phyloP scores from a whole-genome alignment of 1,140 invertebrate species.

The Holotrichia oblita region DNA sequence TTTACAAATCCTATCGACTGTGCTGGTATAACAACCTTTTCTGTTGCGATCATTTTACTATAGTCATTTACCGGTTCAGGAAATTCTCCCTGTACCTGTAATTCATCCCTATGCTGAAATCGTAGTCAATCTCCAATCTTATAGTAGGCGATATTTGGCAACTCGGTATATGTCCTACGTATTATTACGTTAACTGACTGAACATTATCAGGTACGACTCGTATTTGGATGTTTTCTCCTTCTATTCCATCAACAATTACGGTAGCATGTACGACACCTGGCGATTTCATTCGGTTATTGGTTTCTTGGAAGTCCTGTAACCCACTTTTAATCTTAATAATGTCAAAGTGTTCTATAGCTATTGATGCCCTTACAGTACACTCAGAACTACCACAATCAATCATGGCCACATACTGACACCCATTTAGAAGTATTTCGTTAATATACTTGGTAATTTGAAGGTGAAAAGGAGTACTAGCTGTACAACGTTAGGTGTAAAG shows the following conservation, averaged over 20 bases:
- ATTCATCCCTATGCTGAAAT: neutral
- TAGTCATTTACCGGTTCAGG: neutral
- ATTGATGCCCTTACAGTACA: neutral
- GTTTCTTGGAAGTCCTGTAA: neutral
- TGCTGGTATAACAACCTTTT: too few relatives aligned
- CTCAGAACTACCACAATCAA: neutral
- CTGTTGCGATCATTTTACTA: neutral
- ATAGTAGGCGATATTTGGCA: neutral
- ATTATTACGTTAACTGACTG: too few relatives aligned
- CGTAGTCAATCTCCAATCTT: neutral
- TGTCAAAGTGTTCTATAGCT: neutral
- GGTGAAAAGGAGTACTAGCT: too few relatives aligned
- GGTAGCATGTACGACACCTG: neutral
- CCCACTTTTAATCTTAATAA: neutral
- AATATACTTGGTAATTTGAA: neutral
- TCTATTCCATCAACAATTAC: neutral
- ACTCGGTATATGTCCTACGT: neutral
- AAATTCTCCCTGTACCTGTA: neutral
- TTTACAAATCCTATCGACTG: too few relatives aligned
- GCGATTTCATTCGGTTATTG: neutral
- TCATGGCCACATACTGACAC: neutral
- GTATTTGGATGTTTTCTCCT: too few relatives aligned
- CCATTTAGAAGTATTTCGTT: too few relatives aligned
- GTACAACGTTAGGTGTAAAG: too few relatives aligned
- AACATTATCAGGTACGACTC: slow-evolving; percentile 8